Percentiles rank a stretch among this genome's conserved stretches.
Conservation (phyloP, 2,888 invertebrate species). For the Philaethria dido region DNA sequence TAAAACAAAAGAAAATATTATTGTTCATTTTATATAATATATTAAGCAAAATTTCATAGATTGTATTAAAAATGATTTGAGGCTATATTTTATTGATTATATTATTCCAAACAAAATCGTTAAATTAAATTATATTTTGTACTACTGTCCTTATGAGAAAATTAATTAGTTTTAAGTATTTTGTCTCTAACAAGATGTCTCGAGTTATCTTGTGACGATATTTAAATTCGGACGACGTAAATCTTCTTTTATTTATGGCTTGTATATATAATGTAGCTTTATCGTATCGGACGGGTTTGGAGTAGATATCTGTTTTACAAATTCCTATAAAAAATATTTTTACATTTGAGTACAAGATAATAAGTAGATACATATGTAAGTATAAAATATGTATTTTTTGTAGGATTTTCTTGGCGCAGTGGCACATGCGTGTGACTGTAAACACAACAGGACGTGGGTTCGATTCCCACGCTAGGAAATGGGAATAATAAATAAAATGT, state of each 20-base stretch:
- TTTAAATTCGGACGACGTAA: slow-evolving; percentile 29
- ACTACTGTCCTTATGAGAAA: background rate
- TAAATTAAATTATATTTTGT: background rate
- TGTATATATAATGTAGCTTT: slow-evolving; percentile 22
- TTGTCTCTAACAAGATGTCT: slow-evolving; percentile 42
- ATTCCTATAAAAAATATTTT: background rate
- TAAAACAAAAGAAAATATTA: too few species aligned
- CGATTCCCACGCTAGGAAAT: too few species aligned
- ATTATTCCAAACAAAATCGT: too few species aligned
- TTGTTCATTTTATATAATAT: too few species aligned
- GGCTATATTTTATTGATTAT: too few species aligned
- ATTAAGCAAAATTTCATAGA: too few species aligned
- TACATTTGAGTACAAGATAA: background rate
- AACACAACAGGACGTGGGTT: too few species aligned
- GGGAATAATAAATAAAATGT: background rate
- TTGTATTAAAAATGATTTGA: too few species aligned
- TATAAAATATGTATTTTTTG: too few species aligned
- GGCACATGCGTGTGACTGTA: too few species aligned
- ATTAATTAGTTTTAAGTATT: background rate
- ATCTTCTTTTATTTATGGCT: slow-evolving; percentile 39
- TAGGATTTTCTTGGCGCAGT: too few species aligned
- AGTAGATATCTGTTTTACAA: background rate
- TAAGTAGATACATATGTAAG: too few species aligned
- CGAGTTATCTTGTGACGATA: slow-evolving; percentile 44
- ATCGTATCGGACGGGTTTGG: background rate